Evolutionary conservation across 2,113 vertebrate genomes (phyloP), one percentile per base, ranked within the genome.

Genomic region (Brachypodius melanocephalos): DNA sequence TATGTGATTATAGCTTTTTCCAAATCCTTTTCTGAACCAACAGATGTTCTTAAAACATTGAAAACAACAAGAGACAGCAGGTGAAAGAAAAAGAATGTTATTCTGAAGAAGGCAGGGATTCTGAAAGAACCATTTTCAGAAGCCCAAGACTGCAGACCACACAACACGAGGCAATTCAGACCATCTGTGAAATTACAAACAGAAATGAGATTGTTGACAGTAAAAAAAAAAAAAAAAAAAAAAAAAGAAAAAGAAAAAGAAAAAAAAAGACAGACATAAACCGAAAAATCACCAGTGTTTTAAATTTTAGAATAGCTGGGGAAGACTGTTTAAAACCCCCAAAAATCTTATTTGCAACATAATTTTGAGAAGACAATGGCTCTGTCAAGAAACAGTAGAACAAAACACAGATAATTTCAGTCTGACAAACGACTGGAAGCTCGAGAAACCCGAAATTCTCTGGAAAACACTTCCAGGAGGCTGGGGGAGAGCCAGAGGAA

Each of bases 381-480:
- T 65, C 36, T 74, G 34, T 51, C 42, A 89, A 74, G 12, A 49
- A 58, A n/a, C 24, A 36, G 16, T 5, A 93, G 46, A 8, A 72
- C 38, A 59, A 76, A 0, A 0, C 6, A 19, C 15, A 17, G 34
- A 7, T 8, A 8, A 61, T 52, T 61, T 55, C 51, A 36, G 29
- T 75, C 21, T 45, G 38, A 66, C 46, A 62, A 36, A 3, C n/a
- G 36, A 10, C 6, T 55, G 51, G 69, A 46, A 88, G 22, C 26
- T 63, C 3, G 0, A 66, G 42, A 61, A 85, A 14, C 2, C 12
- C 38, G 38, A 4, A 2, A 8, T 52, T 82, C 18, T 31, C 25
- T 14, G 36, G 34, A 43, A 34, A 66, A 16, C 3, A 7, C 15
- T 0, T 3, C 3, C 1, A n/a, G 51, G 46, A 32, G 26, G 14